Conservation (phyloP, 2,888 invertebrate genomes). For the Aromia moschata region DNA sequence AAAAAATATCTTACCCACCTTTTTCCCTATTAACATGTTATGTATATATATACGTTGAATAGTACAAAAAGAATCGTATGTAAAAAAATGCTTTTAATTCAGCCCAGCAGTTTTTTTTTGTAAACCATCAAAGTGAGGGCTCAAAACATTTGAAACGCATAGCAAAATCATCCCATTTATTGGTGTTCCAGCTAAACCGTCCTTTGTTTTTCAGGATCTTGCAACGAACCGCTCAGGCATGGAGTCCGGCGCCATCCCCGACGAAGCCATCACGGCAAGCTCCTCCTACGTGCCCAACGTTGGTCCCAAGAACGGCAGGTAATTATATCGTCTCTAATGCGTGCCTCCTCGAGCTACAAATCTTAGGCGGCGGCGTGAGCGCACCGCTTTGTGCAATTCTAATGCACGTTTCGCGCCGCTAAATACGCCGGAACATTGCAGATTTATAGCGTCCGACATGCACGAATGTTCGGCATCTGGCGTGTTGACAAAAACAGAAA, state of each 20-base stretch:
- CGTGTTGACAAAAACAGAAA: too few species aligned
- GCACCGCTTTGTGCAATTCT: background rate
- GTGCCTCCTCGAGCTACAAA: background rate
- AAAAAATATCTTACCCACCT: too few species aligned
- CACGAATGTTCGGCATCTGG: too few species aligned
- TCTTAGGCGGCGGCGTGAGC: background rate
- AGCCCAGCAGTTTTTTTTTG: too few species aligned
- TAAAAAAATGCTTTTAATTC: too few species aligned
- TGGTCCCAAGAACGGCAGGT: constrained; percentile 78
- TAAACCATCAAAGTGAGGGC: too few species aligned
- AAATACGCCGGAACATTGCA: background rate
- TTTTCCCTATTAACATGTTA: too few species aligned
- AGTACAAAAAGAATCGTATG: too few species aligned
- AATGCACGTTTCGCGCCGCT: background rate
- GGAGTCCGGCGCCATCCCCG: constrained; percentile 75
- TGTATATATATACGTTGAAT: too few species aligned
- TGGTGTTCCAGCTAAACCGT: constrained; percentile 19
- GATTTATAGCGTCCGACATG: background rate
- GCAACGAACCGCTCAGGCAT: constrained; percentile 74
- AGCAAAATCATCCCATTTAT: too few species aligned
- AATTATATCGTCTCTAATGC: constrained; percentile 28
- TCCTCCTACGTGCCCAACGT: constrained; percentile 76
- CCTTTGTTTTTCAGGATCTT: constrained; percentile 66
- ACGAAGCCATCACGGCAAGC: constrained; percentile 74
- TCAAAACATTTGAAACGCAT: too few species aligned